phyloP scores from a whole-genome alignment of 2,888 invertebrate species.

The Eupithecia tripunctaria region DNA sequence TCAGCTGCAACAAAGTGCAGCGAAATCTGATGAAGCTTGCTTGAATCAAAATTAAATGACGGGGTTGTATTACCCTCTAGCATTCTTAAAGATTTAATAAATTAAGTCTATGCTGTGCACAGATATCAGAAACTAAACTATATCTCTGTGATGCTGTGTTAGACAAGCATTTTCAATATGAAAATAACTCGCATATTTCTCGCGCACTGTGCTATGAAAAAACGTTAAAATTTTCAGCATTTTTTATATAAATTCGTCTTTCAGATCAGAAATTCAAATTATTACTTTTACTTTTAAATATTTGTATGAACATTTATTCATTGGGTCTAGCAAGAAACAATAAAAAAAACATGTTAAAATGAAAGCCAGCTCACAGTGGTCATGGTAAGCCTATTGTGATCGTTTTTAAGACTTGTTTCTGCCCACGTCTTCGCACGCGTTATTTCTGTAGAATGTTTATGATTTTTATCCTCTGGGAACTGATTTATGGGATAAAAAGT shows the following conservation, averaged over 20 bases:
- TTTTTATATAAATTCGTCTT: not conserved
- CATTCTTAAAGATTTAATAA: not conserved
- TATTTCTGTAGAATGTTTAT: no score
- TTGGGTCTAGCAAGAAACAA: no score
- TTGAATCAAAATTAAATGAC: constrained; percentile 20
- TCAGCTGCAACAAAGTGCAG: constrained; percentile 36
- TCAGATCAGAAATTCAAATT: not conserved
- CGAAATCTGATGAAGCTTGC: constrained; percentile 27
- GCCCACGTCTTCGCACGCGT: no score
- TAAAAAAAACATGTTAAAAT: no score
- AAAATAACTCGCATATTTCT: not conserved
- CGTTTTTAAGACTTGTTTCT: no score
- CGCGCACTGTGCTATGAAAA: not conserved
- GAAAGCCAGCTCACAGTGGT: no score
- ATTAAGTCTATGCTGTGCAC: not conserved
- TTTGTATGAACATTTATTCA: no score
- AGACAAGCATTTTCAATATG: not conserved
- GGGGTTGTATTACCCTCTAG: not conserved
- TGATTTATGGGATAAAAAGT: no score
- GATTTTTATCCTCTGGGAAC: no score
- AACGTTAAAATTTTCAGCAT: not conserved
- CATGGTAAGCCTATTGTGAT: no score
- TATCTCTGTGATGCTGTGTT: not conserved
- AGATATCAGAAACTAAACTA: no score
- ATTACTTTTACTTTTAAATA: not conserved